These are phyloP conservation scores for Pimephales promelas DNA, from an alignment of 2,113 vertebrate genomes.

Conservation along the genomic window DNA sequence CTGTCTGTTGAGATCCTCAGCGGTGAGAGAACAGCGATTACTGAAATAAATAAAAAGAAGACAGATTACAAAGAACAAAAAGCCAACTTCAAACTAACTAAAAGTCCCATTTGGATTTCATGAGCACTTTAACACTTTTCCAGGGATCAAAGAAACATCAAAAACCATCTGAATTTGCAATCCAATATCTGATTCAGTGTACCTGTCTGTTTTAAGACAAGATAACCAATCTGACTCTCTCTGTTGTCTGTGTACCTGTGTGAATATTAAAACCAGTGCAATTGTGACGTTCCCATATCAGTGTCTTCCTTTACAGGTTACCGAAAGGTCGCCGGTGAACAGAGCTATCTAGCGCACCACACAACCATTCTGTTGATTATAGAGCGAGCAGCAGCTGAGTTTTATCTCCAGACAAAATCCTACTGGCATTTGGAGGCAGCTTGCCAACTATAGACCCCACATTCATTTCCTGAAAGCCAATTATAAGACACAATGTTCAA, in stretches of 20 bases:
- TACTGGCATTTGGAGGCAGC: conserved; percentile 37
- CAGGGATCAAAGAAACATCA: conserved; percentile 13
- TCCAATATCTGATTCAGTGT: neutral
- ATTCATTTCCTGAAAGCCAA: conserved; percentile 41
- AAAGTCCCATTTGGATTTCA: conserved; percentile 9
- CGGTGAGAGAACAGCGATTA: conserved; percentile 86
- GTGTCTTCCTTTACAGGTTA: neutral
- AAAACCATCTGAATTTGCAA: neutral
- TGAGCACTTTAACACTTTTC: neutral
- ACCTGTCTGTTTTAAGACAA: neutral
- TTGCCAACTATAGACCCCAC: conserved; percentile 35
- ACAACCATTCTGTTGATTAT: conserved; percentile 26
- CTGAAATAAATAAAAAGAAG: conserved; percentile 67
- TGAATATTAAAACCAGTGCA: neutral
- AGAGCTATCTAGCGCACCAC: conserved; percentile 1
- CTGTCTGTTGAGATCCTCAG: conserved; percentile 90
- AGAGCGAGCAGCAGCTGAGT: neutral
- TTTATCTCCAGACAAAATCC: conserved; percentile 23
- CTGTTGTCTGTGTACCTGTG: neutral
- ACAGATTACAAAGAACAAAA: conserved; percentile 19
- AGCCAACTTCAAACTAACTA: neutral
- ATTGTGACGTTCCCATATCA: neutral
- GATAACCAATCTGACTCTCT: conserved; percentile 6
- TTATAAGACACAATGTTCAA: conserved; percentile 36
- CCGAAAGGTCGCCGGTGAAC: conserved; percentile 22